Conservation (phyloP, 2,113 vertebrate species). For the Sapajus apella region DNA sequence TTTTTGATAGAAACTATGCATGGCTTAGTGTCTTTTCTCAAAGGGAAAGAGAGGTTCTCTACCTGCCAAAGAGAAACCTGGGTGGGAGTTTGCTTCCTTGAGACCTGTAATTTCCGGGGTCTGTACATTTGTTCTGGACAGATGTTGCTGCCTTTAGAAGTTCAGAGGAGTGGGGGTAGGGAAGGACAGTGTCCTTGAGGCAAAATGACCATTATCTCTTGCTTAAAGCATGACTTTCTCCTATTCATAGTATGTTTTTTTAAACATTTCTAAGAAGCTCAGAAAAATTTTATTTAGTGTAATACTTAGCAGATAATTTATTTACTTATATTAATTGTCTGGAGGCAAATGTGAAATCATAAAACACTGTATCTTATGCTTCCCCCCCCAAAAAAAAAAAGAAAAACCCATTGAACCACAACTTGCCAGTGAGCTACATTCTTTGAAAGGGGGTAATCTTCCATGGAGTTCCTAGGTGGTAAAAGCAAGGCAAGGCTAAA, state of each 20-base stretch:
- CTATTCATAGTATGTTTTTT: background rate
- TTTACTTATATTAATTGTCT: background rate
- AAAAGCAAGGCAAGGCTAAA: background rate
- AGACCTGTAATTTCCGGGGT: background rate
- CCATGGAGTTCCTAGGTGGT: background rate
- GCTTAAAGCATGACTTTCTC: conserved; percentile 59
- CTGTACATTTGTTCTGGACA: conserved; percentile 51
- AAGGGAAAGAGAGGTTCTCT: background rate
- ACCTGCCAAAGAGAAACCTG: conserved; percentile 69
- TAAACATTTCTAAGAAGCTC: conserved; percentile 47
- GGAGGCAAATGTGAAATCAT: background rate
- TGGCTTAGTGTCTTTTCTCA: conserved; percentile 51
- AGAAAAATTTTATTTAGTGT: background rate
- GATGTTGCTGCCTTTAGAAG: conserved; percentile 34
- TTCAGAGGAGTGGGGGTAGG: conserved; percentile 40
- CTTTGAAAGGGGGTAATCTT: background rate
- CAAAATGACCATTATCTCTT: conserved; percentile 62
- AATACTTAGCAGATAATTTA: conserved; percentile 49
- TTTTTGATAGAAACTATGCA: conserved; percentile 77
- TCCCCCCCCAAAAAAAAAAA: background rate
- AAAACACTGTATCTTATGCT: background rate
- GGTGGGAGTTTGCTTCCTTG: conserved; percentile 33
- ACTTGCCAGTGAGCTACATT: background rate
- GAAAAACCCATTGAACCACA: background rate
- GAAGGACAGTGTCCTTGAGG: conserved; percentile 62